A percentile compares a stretch with the other conserved stretches of the same genome.
Evolutionary conservation across 2,797 vertebrate genomes (phyloP).

Genomic region (Smutsia gigantea): DNA sequence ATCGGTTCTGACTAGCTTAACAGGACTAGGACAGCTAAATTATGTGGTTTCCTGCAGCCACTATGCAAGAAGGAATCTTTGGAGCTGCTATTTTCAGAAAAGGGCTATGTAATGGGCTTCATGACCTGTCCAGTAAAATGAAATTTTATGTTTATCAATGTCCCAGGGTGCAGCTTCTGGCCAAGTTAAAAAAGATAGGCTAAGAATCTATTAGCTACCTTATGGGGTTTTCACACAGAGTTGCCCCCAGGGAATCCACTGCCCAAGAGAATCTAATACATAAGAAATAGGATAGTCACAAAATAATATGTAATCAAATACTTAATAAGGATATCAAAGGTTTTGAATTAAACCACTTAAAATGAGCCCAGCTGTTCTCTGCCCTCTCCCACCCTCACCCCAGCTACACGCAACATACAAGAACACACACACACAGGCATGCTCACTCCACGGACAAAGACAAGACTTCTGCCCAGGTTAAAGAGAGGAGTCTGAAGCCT

Average conservation of each 20-base stretch:
- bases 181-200: background rate
- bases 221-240: background rate
- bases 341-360: constrained; percentile 31
- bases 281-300: background rate
- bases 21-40: background rate
- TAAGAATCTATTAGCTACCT: background rate
- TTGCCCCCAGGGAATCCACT: background rate
- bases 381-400: background rate
- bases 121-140: background rate
- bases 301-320: background rate
- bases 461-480: background rate
- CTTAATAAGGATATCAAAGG: background rate
- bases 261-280: background rate
- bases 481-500: background rate
- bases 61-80: background rate
- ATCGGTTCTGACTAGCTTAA: background rate
- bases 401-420: background rate
- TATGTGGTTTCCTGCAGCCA: background rate
- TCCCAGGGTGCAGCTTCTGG: background rate
- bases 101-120: background rate
- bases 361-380: background rate
- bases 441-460: background rate
- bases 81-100: background rate
- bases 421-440: background rate
- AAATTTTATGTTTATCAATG: constrained; percentile 4